Conservation (phyloP, 2,797 vertebrate genomes). For the Tenualosa ilisha region DNA sequence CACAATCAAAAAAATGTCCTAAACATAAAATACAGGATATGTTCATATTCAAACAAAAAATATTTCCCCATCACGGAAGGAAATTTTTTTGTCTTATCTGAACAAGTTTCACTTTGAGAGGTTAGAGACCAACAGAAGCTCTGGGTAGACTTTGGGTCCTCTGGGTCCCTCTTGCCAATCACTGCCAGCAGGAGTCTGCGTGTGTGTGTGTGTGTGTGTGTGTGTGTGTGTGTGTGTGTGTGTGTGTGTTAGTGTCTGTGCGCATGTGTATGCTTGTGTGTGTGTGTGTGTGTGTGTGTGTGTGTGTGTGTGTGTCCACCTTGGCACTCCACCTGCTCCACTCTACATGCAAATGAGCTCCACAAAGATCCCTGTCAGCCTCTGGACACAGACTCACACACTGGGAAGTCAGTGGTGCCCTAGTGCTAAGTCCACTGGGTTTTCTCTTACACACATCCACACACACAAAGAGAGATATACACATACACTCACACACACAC, state of each 20-base stretch:
- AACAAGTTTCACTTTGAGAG: conserved; percentile 26
- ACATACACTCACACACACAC: not conserved
- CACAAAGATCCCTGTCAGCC: conserved; percentile 66
- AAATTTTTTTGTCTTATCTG: not conserved
- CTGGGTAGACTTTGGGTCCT: conserved; percentile 61
- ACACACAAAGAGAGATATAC: not conserved
- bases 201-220: conserved; percentile 11
- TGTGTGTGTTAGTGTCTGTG: conserved; percentile 54
- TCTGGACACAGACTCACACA: conserved; percentile 58
- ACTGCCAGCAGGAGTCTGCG: conserved; percentile 64
- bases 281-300: conserved; percentile 57
- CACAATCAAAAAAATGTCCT: too few species aligned
- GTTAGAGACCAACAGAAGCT: conserved; percentile 71
- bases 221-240: not conserved
- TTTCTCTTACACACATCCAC: conserved; percentile 20
- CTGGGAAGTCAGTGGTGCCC: conserved; percentile 59
- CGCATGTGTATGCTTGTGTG: conserved; percentile 44
- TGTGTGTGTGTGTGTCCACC: conserved; percentile 36
- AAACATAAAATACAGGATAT: too few species aligned
- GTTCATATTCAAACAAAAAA: too few species aligned
- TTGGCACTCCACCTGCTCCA: conserved; percentile 45
- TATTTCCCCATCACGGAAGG: not conserved
- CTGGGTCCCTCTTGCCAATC: conserved; percentile 65
- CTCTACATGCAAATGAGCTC: conserved; percentile 77
- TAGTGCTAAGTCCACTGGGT: conserved; percentile 38